Conservation (phyloP, 2,888 invertebrate species). For the Nasonia oneida region DNA sequence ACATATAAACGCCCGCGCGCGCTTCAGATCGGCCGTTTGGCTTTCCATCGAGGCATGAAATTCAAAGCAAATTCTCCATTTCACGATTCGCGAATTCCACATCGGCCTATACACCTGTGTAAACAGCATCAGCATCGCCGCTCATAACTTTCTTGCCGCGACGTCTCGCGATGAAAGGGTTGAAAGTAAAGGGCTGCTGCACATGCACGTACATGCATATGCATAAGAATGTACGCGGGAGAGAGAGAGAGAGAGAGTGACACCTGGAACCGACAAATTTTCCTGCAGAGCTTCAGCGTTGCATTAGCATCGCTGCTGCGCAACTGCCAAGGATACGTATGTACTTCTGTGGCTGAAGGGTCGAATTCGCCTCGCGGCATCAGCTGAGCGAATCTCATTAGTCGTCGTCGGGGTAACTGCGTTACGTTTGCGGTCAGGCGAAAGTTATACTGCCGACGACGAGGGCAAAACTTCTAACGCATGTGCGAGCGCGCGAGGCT, state of each 20-base stretch:
- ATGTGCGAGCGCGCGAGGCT: background rate
- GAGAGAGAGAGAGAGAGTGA: background rate
- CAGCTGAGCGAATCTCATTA: constrained; percentile 27
- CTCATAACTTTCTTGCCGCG: constrained; percentile 7
- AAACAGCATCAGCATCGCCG: background rate
- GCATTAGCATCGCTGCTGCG: background rate
- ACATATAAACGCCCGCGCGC: background rate
- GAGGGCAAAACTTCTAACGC: background rate
- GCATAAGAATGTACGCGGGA: no score
- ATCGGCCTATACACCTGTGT: background rate
- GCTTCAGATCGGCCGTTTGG: constrained; percentile 33
- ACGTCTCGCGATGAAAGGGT: background rate
- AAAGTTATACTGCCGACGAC: constrained; percentile 41
- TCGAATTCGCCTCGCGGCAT: background rate
- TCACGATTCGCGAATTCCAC: constrained; percentile 33
- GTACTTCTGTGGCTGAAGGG: background rate
- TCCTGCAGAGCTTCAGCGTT: background rate
- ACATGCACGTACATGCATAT: background rate
- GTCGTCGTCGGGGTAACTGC: constrained; percentile 41
- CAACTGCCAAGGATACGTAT: background rate
- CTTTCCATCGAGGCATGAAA: constrained; percentile 50
- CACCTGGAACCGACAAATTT: background rate
- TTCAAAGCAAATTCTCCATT: constrained; percentile 53
- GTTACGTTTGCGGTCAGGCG: constrained; percentile 46
- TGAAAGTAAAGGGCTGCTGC: background rate